A percentile compares a stretch with the other conserved stretches of the same genome.
phyloP scores from a whole-genome alignment of 2,888 invertebrate species.

The Amphipoea oculea region DNA sequence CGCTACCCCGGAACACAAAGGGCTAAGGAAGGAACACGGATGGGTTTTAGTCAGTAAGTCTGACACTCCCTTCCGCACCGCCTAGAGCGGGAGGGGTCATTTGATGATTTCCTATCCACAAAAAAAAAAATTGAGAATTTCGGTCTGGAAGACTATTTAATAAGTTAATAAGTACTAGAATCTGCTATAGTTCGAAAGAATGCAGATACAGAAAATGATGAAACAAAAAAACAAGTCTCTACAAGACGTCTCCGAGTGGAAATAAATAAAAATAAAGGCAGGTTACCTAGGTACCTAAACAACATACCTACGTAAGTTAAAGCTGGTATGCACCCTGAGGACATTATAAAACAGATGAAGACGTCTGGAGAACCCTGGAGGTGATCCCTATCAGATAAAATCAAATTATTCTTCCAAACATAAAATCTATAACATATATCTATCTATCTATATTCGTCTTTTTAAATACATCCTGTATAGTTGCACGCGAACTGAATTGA shows the following conservation, averaged over 20 bases:
- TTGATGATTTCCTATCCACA: too few species aligned
- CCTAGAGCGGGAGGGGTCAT: too few species aligned
- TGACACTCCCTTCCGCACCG: too few species aligned
- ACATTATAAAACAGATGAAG: neutral
- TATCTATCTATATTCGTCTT: too few species aligned
- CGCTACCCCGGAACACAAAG: too few species aligned
- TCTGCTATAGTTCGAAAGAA: neutral
- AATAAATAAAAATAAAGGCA: neutral
- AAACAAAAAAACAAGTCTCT: neutral
- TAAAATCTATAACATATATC: too few species aligned
- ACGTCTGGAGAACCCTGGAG: neutral
- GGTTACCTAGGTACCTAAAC: neutral
- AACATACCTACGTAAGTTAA: neutral
- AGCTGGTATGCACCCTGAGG: neutral
- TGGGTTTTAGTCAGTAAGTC: too few species aligned
- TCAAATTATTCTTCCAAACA: too few species aligned
- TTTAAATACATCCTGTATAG: slow-evolving; percentile 31
- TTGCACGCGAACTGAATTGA: slow-evolving; percentile 30
- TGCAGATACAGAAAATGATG: too few species aligned
- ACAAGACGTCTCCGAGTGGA: neutral
- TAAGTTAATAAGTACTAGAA: neutral
- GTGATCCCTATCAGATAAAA: neutral
- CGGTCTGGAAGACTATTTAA: neutral
- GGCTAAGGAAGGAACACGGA: too few species aligned
- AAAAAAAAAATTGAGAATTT: too few species aligned